Percentiles rank a stretch among this genome's conserved stretches.
These are phyloP conservation scores for Silvanus unidentatus DNA, from an alignment of 2,888 invertebrate species.

Conservation along the genomic window DNA sequence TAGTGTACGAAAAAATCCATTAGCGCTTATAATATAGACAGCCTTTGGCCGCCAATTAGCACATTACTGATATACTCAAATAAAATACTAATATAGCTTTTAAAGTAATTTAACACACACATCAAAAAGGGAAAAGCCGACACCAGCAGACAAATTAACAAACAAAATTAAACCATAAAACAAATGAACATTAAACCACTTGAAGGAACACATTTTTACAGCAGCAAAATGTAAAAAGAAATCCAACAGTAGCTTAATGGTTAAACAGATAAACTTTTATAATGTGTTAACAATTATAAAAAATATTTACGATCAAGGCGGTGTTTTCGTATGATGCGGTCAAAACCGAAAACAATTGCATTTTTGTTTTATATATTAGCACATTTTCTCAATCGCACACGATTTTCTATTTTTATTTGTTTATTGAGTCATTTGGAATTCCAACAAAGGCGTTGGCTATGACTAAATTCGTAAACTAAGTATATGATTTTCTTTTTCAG, in stretches of 20 bases:
- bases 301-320: constrained; percentile 35
- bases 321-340: constrained; percentile 10
- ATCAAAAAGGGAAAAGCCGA: constrained; percentile 16
- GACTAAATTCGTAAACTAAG: background rate
- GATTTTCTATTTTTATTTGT: background rate
- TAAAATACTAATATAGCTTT: constrained; percentile 43
- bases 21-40: constrained; percentile 18
- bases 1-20: constrained; percentile 14
- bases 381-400: background rate
- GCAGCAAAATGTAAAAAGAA: too few species aligned
- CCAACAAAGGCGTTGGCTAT: too few species aligned
- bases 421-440: too few species aligned
- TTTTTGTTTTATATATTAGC: constrained; percentile 21
- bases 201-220: too few species aligned
- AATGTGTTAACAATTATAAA: constrained; percentile 36
- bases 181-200: too few species aligned
- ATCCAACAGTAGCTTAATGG: constrained; percentile 39
- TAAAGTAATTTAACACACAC: constrained; percentile 23
- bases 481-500: constrained; percentile 49
- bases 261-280: constrained; percentile 36
- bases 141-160: background rate
- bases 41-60: constrained; percentile 34
- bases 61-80: constrained; percentile 35
- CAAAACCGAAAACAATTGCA: constrained; percentile 10
- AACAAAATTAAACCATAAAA: constrained; percentile 2